phyloP scores from a whole-genome alignment of 2,797 vertebrate genomes.

The Rhincodon typus region DNA sequence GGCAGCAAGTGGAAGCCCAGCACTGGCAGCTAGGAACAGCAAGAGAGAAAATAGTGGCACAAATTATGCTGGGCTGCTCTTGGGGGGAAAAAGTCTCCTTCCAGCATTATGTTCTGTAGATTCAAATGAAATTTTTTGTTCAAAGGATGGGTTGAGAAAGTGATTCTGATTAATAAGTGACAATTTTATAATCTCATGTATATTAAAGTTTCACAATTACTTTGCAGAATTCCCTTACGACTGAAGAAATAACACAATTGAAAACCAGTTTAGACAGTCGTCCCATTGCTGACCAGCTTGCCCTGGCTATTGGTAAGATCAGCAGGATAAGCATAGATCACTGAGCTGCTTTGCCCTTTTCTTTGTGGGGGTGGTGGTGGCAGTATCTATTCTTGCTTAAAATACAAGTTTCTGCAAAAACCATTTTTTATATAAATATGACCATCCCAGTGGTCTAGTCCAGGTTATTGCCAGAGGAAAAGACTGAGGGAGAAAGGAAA shows the following conservation, averaged over 20 bases:
- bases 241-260: conserved; percentile 65
- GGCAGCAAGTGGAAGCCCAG: neutral
- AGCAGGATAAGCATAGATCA: neutral
- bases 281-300: conserved; percentile 67
- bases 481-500: neutral
- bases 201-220: conserved; percentile 15
- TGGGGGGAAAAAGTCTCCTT: no score
- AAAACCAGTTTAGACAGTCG: conserved; percentile 50
- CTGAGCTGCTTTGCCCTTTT: neutral
- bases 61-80: neutral
- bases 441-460: neutral
- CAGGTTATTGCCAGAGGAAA: neutral
- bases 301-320: conserved; percentile 71
- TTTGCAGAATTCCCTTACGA: conserved; percentile 60
- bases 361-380: neutral
- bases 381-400: neutral
- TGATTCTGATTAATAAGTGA: neutral
- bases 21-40: neutral
- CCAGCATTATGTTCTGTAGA: neutral
- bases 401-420: neutral
- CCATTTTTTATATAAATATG: neutral
- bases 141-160: conserved; percentile 1
- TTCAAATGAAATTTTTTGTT: neutral
- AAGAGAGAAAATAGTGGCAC: neutral
- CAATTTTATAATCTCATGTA: neutral